These are phyloP conservation scores for Netelia melanura DNA, from an alignment of 2,888 invertebrate genomes.

Conservation along the genomic window DNA sequence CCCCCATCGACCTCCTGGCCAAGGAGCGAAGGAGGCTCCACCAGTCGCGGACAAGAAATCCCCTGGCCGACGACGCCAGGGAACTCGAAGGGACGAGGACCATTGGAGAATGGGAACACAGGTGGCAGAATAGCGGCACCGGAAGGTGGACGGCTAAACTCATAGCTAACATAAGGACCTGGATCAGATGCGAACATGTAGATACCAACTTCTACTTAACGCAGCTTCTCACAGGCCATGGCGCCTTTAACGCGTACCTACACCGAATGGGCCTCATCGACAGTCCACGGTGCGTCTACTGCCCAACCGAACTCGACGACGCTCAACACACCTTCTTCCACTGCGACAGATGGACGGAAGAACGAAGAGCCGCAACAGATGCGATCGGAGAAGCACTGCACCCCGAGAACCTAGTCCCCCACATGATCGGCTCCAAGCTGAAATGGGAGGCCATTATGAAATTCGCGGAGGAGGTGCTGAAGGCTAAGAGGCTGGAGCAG, in stretches of 20 bases:
- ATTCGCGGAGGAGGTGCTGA: neutral
- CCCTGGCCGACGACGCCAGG: neutral
- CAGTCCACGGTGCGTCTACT: conserved; percentile 11
- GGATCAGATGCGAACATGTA: conserved; percentile 29
- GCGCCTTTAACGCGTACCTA: conserved; percentile 67
- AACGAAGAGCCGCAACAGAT: conserved; percentile 4
- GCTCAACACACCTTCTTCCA: conserved; percentile 27
- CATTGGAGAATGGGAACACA: conserved; percentile 28
- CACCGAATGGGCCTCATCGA: neutral
- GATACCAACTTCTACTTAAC: conserved; percentile 67
- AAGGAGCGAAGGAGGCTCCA: conserved; percentile 36
- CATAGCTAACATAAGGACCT: conserved; percentile 23
- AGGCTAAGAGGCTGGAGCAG: neutral
- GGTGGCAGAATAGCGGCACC: conserved; percentile 30
- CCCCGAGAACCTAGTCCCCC: conserved; percentile 15
- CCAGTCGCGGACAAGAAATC: neutral
- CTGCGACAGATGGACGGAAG: conserved; percentile 13
- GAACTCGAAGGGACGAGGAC: conserved; percentile 34
- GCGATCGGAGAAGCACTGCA: neutral
- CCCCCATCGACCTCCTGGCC: conserved; percentile 66
- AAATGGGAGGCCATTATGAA: conserved; percentile 6
- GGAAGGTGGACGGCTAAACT: conserved; percentile 46
- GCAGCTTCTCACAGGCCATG: conserved; percentile 71
- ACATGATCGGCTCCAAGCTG: conserved; percentile 16
- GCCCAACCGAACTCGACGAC: neutral